Evolutionary conservation across 2,113 vertebrate genomes (phyloP).

Genomic region (Istiophorus platypterus): DNA sequence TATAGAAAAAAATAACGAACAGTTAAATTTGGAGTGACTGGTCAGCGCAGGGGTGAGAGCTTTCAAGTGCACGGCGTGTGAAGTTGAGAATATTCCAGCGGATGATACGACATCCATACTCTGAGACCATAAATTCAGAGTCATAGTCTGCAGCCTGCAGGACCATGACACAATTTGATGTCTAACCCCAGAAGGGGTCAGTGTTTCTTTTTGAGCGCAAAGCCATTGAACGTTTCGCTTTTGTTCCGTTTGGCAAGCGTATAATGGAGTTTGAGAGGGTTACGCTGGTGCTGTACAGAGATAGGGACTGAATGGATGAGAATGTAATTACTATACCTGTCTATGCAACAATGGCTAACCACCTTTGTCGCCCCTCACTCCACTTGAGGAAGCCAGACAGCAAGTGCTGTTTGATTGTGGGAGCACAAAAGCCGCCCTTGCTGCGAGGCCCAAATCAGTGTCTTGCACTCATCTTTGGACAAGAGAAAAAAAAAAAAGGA

Average conservation of each 20-base stretch:
- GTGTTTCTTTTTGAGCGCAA: conserved; percentile 58
- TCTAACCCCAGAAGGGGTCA: conserved; percentile 61
- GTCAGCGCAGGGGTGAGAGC: conserved; percentile 28
- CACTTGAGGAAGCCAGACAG: conserved; percentile 67
- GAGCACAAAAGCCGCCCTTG: conserved; percentile 68
- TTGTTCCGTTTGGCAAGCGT: conserved; percentile 71
- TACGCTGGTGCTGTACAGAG: conserved; percentile 64
- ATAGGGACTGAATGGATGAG: conserved; percentile 72
- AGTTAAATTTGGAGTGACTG: conserved; percentile 18
- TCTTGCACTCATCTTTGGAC: conserved; percentile 30
- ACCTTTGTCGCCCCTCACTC: conserved; percentile 66
- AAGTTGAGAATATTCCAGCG: conserved; percentile 55
- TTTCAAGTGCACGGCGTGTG: conserved; percentile 41
- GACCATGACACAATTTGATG: conserved; percentile 60
- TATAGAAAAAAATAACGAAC: neutral
- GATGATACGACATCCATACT: conserved; percentile 28
- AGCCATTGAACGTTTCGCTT: conserved; percentile 65
- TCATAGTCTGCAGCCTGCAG: conserved; percentile 33
- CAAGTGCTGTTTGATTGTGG: conserved; percentile 62
- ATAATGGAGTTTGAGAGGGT: conserved; percentile 71
- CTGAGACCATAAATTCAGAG: conserved; percentile 65
- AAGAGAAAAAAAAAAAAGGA: conserved; percentile 25
- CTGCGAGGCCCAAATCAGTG: conserved; percentile 62
- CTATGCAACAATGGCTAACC: conserved; percentile 74
- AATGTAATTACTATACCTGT: conserved; percentile 80